Base-by-base conservation (phyloP, 2,888 invertebrate species). In the Athripsodes cinereus region DNA sequence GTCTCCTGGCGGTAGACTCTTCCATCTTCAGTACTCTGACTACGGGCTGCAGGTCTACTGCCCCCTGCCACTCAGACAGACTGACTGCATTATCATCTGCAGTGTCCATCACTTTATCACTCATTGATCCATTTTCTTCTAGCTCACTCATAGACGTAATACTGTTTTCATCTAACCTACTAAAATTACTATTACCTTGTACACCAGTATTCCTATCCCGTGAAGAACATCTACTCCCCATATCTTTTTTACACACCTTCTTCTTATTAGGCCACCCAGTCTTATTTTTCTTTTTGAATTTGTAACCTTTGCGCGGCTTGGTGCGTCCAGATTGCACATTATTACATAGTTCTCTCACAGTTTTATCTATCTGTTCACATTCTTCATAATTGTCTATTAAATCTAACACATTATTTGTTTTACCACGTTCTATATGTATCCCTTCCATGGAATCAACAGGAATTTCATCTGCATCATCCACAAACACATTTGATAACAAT, bases 201-300 rank as follows among this genome's bases (percentile, higher is more conserved):
- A 22, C 55, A 40, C 53, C 35, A 47, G 66, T 65, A 18, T 60
- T 57, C 16, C 53, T 54, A 18, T 64, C 59, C 56, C 66, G 59
- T 52, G 66, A 65, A 47, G 64, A 59, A 44, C 66, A 63, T 22
- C 58, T 62, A 47, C 53, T 62, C 46, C 22, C 58, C 53, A 66
- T 66, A 53, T 76, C 76, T 63, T 75, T 76, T 11, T 63, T 65
- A n/a, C 61, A 65, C 13, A 53, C 47, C 52, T 64, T 78, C 68
- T 70, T 79, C 67, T 81, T 79, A 69, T 75, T 78, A 0, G 92
- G 92, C 92, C 92, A 92, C 8, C 92, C 92, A 0, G 92, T 92
- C 61, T 84, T 78, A 71, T 91, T 91, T 70, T 85, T 85, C 73
- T 87, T 85, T 70, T 84, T 81, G 68, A 84, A 84, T 63, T 80